Evolutionary conservation across 2,888 invertebrate genomes (phyloP), one percentile per base, ranked within the genome.

Genomic region (Atherix ibis): DNA sequence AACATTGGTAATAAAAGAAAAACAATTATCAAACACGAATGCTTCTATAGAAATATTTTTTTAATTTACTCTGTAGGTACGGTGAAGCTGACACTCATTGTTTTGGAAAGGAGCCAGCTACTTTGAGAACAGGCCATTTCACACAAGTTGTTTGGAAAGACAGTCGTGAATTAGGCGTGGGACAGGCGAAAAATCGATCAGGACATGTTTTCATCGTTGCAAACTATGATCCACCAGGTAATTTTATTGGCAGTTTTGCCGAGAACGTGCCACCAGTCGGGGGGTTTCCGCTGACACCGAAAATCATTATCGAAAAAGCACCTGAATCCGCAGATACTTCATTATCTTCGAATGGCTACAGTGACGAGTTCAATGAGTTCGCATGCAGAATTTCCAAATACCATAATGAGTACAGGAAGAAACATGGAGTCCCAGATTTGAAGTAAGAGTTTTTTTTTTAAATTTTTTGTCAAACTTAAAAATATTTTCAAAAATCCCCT

Each of bases 201-300:
- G 85, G 81, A 1, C 75, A 76, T 46, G 68, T 82, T 35, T 83
- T 80, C 51, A 85, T 89, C 1, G 89, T 91, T 1, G 84, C 81
- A 24, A 81, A 87, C 58, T 91, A 91, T 57, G 73, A 71, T 45
- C 91, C 91, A 0, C 80, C 88, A 1, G 91, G 89, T 4, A 91
- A 91, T 57, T 77, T 80, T 46, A 69, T 81, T 29, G 82, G 82
- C 8, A 74, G 76, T 51, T 84, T 79, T 52, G 64, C 71, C 4
- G 70, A 67, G 32, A 81, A 83, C 52, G 82, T 83, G 5, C 72
- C 69, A 10, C 74, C 78, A 22, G 61, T 71, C 31, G 62, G 62
- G 44, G 54, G 55, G 4, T 52, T 53, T 29, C 42, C 43, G 14
- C 33, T 35, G 38, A 45, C 39, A 38, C 42, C 40, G 43, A 36